These are phyloP conservation scores for Phoxinus phoxinus DNA, from an alignment of 2,113 vertebrate genomes.

Conservation along the genomic window DNA sequence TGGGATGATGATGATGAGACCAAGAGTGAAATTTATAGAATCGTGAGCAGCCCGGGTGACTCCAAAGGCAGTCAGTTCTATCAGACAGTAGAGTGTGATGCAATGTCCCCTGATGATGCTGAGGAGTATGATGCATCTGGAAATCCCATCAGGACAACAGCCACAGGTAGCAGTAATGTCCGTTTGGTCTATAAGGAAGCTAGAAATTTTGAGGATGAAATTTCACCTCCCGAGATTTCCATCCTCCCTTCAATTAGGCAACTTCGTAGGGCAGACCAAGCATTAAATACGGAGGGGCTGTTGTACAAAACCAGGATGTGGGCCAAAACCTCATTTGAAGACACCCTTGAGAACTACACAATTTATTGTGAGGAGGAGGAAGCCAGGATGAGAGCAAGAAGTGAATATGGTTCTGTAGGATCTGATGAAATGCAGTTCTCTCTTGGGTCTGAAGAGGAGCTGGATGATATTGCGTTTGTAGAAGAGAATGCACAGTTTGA, in stretches of 20 bases:
- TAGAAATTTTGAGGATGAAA: conserved; percentile 73
- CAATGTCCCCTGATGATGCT: conserved; percentile 72
- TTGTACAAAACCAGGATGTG: conserved; percentile 85
- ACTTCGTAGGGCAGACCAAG: conserved; percentile 45
- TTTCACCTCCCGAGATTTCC: conserved; percentile 72
- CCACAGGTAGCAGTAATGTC: conserved; percentile 64
- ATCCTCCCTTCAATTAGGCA: conserved; percentile 72
- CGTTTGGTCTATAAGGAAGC: conserved; percentile 72
- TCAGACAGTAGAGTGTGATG: conserved; percentile 74
- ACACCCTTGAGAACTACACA: conserved; percentile 73
- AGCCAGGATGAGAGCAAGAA: conserved; percentile 62
- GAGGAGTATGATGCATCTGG: conserved; percentile 74
- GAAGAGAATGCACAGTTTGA: conserved; percentile 69
- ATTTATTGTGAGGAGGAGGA: conserved; percentile 68
- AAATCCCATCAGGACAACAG: conserved; percentile 71
- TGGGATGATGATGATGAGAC: conserved; percentile 79
- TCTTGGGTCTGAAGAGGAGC: conserved; percentile 82
- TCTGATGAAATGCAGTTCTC: conserved; percentile 86
- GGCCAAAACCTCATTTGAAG: conserved; percentile 70
- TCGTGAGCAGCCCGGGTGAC: conserved; percentile 65
- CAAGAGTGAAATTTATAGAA: conserved; percentile 72
- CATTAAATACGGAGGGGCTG: conserved; percentile 74
- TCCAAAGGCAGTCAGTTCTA: conserved; percentile 70
- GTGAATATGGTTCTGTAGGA: conserved; percentile 82
- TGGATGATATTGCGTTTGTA: conserved; percentile 75